Evolutionary conservation across 2,888 invertebrate genomes (phyloP).

Genomic region (Piscicola geometra): DNA sequence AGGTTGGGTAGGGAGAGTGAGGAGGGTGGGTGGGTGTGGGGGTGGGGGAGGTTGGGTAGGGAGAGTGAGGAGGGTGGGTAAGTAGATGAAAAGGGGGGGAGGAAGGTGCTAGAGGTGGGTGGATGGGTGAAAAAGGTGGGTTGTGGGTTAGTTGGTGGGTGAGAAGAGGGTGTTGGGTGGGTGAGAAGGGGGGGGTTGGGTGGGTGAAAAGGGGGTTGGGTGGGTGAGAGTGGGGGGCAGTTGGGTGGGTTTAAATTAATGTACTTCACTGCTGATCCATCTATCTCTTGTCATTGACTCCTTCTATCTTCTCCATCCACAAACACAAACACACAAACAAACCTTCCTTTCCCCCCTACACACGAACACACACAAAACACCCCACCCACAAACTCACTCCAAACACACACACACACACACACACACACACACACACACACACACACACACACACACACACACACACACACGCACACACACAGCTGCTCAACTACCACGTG

Average conservation of each 20-base stretch:
- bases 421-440: not conserved
- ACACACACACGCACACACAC: slow-evolving; percentile 31
- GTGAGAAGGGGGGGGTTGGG: not conserved
- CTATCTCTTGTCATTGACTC: too few relatives aligned
- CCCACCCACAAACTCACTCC: not conserved
- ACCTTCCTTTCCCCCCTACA: too few relatives aligned
- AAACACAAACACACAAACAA: too few relatives aligned
- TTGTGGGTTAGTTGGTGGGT: not conserved
- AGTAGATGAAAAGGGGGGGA: not conserved
- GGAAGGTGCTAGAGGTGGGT: too few relatives aligned
- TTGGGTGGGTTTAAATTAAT: not conserved
- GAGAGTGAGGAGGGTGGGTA: too few relatives aligned
- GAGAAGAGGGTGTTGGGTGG: not conserved
- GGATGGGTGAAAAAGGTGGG: not conserved
- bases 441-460: not conserved
- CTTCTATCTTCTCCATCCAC: too few relatives aligned
- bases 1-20: not conserved
- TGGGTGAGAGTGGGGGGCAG: not conserved
- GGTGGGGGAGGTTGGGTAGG: not conserved
- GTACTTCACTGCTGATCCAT: not conserved
- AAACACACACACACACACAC: not conserved
- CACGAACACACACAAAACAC: too few relatives aligned
- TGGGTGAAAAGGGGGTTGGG: not conserved
- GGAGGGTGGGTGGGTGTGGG: not conserved
- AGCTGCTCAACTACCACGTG: slow-evolving; percentile 81